Conservation (phyloP, 1,140 invertebrate species). For the Anastatus disparis region DNA sequence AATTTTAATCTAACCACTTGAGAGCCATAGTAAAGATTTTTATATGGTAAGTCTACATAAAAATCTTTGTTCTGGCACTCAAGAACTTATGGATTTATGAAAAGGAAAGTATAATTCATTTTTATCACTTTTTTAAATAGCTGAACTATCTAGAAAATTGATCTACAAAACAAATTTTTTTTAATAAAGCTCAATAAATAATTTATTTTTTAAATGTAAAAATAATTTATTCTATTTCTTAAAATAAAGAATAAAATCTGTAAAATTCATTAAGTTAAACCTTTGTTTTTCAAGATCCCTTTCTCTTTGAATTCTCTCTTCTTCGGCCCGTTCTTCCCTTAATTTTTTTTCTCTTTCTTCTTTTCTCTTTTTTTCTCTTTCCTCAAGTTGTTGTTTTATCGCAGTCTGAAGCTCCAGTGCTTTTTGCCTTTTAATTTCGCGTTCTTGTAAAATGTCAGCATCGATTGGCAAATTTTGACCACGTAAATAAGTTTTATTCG, state of each 20-base stretch:
- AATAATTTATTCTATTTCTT: no score
- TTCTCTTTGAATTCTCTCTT: constrained; percentile 74
- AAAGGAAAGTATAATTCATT: no score
- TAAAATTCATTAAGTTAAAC: constrained; percentile 36
- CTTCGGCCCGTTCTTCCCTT: constrained; percentile 75
- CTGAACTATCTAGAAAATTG: no score
- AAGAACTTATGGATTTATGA: no score
- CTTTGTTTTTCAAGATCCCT: constrained; percentile 73
- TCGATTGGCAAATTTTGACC: constrained; percentile 80
- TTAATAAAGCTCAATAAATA: no score
- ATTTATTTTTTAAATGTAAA: no score
- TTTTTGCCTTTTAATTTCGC: constrained; percentile 75
- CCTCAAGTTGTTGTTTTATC: constrained; percentile 78
- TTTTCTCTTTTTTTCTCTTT: constrained; percentile 72
- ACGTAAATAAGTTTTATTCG: constrained; percentile 72
- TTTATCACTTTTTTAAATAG: no score
- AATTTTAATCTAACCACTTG: no score
- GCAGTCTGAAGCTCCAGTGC: constrained; percentile 78
- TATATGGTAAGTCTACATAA: no score
- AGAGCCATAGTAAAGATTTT: no score
- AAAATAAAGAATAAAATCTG: background rate
- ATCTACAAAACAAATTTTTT: no score
- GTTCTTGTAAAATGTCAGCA: constrained; percentile 73
- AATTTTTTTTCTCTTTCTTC: constrained; percentile 73
- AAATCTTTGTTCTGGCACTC: no score